Conservation (phyloP, 2,113 vertebrate genomes). For the Petaurus breviceps region DNA sequence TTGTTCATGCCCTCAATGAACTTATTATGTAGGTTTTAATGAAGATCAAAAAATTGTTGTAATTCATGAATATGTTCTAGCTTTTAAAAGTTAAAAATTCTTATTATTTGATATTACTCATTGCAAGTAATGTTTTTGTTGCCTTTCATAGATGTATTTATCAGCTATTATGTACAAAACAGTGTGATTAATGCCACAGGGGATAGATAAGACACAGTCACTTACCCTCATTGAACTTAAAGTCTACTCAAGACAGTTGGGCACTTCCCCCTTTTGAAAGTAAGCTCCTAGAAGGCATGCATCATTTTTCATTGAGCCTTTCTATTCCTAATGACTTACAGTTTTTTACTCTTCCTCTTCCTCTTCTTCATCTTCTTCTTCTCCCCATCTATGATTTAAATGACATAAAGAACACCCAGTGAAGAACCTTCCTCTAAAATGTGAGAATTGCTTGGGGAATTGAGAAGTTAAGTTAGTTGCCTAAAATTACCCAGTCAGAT, state of each 20-base stretch:
- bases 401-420: not conserved
- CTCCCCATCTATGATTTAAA: not conserved
- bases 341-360: not conserved
- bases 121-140: not conserved
- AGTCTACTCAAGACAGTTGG: not conserved
- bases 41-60: not conserved
- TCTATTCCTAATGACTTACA: not conserved
- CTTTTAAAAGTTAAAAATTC: not conserved
- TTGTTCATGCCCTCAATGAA: not conserved
- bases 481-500: not conserved
- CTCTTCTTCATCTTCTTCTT: too few relatives aligned
- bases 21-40: not conserved
- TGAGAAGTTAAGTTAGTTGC: not conserved
- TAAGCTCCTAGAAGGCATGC: not conserved
- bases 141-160: not conserved
- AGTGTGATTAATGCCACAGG: not conserved
- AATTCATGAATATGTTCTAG: not conserved
- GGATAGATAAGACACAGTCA: not conserved
- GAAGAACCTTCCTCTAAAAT: not conserved
- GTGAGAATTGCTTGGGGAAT: not conserved
- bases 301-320: not conserved
- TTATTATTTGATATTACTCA: not conserved
- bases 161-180: not conserved
- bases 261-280: not conserved
- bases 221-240: not conserved